Evolutionary conservation across 1,140 invertebrate species (phyloP).

Genomic region (Drosophila nigromelanica): DNA sequence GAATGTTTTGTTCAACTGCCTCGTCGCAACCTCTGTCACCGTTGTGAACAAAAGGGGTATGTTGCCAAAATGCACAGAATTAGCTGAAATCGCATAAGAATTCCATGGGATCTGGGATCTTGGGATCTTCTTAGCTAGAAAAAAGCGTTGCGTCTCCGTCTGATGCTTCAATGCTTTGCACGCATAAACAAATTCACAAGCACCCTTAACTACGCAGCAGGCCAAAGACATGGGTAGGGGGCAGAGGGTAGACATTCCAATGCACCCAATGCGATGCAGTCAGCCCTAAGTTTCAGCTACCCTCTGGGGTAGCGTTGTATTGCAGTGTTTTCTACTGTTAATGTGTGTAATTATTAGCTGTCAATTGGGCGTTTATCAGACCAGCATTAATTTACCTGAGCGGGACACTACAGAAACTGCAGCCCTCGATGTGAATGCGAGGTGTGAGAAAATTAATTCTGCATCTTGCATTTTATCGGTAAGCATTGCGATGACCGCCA

Average conservation of each 20-base stretch:
- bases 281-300: slow-evolving; percentile 35
- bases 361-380: slow-evolving; percentile 71
- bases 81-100: neutral
- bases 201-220: slow-evolving; percentile 52
- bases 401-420: slow-evolving; percentile 40
- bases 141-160: slow-evolving; percentile 16
- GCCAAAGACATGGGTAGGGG: slow-evolving; percentile 3
- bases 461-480: slow-evolving; percentile 11
- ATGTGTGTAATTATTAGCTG: slow-evolving; percentile 74
- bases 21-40: too few species aligned
- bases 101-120: slow-evolving; percentile 42
- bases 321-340: slow-evolving; percentile 16
- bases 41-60: slow-evolving; percentile 40
- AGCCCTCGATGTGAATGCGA: slow-evolving; percentile 16
- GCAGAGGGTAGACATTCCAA: slow-evolving; percentile 40
- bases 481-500: too few species aligned
- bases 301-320: neutral
- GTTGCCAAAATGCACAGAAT: slow-evolving; percentile 37
- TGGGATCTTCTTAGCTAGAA: slow-evolving; percentile 2
- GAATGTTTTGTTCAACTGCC: neutral
- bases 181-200: slow-evolving; percentile 66
- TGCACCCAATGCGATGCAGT: slow-evolving; percentile 71
- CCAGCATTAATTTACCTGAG: slow-evolving; percentile 55
- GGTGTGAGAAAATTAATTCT: slow-evolving; percentile 53
- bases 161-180: slow-evolving; percentile 17